Percentiles rank a stretch among this genome's conserved stretches.
Evolutionary conservation across 2,797 vertebrate genomes (phyloP).

Genomic region (Crenichthys baileyi): DNA sequence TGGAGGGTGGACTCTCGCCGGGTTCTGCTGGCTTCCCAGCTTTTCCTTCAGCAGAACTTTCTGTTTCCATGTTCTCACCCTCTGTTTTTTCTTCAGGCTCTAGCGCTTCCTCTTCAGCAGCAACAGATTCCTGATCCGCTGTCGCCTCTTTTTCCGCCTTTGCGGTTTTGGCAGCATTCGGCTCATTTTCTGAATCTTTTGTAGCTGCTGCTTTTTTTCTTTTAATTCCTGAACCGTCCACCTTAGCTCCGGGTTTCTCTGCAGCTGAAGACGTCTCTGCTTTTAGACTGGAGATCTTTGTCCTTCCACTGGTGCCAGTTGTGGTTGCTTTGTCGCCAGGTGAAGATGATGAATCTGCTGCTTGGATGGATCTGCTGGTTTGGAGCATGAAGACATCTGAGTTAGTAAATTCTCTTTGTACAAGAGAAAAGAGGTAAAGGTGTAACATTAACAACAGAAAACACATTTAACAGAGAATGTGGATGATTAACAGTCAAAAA

Average conservation of each 20-base stretch:
- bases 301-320: neutral
- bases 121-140: too few relatives aligned
- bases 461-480: neutral
- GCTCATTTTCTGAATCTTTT: neutral
- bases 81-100: neutral
- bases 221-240: neutral
- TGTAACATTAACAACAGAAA: neutral
- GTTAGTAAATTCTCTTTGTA: neutral
- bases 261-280: neutral
- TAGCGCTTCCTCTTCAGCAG: neutral
- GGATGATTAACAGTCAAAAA: too few relatives aligned
- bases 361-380: neutral
- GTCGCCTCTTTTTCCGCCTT: neutral
- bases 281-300: neutral
- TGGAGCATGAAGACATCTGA: neutral
- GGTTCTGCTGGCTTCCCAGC: too few relatives aligned
- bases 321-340: neutral
- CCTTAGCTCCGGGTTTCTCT: neutral
- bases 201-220: neutral
- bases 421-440: neutral
- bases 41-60: neutral
- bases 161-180: neutral
- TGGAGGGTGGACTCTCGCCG: neutral
- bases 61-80: neutral
- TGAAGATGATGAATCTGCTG: too few relatives aligned